phyloP scores from a whole-genome alignment of 2,113 vertebrate species.

The Arenaria interpres region DNA sequence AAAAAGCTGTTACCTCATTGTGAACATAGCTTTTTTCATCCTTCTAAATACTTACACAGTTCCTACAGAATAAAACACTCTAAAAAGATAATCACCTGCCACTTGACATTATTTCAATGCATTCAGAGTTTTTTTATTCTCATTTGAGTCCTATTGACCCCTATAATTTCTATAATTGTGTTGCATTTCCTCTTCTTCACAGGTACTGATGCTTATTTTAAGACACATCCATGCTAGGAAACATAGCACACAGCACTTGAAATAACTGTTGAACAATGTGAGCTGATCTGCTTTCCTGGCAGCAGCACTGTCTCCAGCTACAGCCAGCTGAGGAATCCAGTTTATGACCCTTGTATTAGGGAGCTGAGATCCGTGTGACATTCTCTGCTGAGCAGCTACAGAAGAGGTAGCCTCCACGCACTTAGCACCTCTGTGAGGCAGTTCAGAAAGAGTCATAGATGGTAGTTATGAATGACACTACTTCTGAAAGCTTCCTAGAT shows the following conservation, averaged over 20 bases:
- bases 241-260: neutral
- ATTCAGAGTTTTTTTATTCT: neutral
- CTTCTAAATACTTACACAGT: neutral
- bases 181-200: neutral
- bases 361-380: neutral
- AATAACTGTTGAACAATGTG: slow-evolving; percentile 27
- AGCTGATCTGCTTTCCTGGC: neutral
- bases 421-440: neutral
- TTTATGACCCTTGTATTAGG: neutral
- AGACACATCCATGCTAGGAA: neutral
- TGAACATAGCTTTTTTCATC: neutral
- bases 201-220: slow-evolving; percentile 15
- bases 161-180: neutral
- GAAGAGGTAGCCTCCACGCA: neutral
- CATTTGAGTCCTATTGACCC: neutral
- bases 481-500: neutral
- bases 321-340: neutral
- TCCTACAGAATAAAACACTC: neutral
- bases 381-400: neutral
- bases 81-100: neutral
- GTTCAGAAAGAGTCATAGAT: neutral
- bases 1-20: neutral
- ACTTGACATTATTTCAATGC: neutral
- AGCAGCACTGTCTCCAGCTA: neutral
- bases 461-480: neutral